phyloP scores from a whole-genome alignment of 2,888 invertebrate species.

The Patella depressa region DNA sequence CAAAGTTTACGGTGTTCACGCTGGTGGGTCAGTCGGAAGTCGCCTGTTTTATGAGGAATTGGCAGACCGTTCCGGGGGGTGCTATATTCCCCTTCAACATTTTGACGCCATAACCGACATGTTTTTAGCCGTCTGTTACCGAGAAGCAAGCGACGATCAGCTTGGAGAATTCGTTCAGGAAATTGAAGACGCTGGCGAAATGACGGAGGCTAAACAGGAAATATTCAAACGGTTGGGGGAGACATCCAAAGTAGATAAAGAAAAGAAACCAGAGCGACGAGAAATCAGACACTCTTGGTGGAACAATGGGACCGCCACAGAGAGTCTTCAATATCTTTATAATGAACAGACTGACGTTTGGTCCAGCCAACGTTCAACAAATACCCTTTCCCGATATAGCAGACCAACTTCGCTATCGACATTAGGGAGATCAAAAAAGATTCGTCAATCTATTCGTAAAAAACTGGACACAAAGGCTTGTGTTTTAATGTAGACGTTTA shows the following conservation, averaged over 20 bases:
- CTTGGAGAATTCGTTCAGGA: conserved; percentile 58
- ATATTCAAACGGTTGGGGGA: conserved; percentile 51
- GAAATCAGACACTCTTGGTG: not conserved
- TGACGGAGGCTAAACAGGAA: conserved; percentile 53
- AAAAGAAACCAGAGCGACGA: conserved; percentile 13
- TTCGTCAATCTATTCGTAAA: no score
- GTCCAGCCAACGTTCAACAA: not conserved
- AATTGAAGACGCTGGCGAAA: conserved; percentile 53
- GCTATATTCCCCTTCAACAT: conserved; percentile 56
- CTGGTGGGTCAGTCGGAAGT: conserved; percentile 26
- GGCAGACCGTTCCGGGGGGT: conserved; percentile 60
- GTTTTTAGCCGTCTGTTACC: conserved; percentile 67
- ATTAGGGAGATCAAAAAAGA: no score
- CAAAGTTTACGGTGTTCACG: conserved; percentile 66
- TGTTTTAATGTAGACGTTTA: no score
- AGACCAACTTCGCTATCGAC: no score
- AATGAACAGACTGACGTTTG: not conserved
- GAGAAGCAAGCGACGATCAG: conserved; percentile 51
- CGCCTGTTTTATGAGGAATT: conserved; percentile 59
- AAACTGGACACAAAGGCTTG: no score
- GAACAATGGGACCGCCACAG: not conserved
- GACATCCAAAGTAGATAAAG: conserved; percentile 14
- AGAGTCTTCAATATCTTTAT: not conserved
- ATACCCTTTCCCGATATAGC: no score
- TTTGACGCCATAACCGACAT: conserved; percentile 65